These are phyloP conservation scores for Leptocoma aspasia DNA, from an alignment of 2,113 vertebrate species.

Conservation along the genomic window DNA sequence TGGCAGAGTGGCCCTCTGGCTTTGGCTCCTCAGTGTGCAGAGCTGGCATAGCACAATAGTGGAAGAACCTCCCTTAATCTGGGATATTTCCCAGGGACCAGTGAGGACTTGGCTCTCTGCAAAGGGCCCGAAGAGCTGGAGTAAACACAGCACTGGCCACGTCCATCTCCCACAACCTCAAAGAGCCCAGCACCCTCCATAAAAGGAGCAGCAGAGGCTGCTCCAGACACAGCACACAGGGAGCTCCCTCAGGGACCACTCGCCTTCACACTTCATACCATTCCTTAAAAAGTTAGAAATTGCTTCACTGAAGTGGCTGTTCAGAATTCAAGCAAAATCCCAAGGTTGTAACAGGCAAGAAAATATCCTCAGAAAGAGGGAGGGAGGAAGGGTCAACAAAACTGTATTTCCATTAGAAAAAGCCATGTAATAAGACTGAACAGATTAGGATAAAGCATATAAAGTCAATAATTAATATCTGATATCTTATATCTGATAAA, in stretches of 20 bases:
- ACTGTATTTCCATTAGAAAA: neutral
- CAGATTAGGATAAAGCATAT: neutral
- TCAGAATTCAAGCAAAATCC: neutral
- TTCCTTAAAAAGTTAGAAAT: slow-evolving; percentile 39
- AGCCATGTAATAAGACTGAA: neutral
- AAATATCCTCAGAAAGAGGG: neutral
- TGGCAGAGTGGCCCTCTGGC: neutral
- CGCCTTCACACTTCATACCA: neutral
- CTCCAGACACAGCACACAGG: neutral
- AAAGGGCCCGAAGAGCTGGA: neutral
- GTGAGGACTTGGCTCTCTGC: neutral
- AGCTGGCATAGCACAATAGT: neutral
- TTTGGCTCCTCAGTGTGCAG: neutral
- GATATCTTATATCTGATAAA: neutral
- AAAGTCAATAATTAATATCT: slow-evolving; percentile 48
- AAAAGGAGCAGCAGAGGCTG: neutral
- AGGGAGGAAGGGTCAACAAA: neutral
- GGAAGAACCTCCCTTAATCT: neutral
- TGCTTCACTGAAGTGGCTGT: neutral
- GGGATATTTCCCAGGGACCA: neutral
- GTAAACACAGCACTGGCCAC: neutral
- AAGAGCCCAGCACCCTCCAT: neutral
- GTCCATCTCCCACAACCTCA: neutral
- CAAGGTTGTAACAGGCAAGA: neutral
- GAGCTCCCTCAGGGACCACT: neutral